Evolutionary conservation across 1,140 invertebrate species (phyloP).

Genomic region (Diachasmimorpha longicaudata): DNA sequence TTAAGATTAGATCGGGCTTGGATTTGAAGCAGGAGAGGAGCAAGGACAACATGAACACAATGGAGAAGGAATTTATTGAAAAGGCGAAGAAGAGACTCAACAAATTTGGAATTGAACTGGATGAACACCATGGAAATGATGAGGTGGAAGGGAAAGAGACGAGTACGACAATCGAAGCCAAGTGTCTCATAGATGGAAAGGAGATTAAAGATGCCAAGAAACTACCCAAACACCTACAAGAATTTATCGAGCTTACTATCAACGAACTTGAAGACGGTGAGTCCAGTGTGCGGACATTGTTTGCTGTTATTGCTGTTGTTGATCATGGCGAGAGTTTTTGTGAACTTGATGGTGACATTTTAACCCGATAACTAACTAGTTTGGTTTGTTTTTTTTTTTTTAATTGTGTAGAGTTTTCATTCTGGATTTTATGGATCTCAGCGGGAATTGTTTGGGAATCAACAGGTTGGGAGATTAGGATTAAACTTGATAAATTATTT

Average conservation of each 20-base stretch:
- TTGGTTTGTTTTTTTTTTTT: neutral
- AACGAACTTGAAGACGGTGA: slow-evolving; percentile 63
- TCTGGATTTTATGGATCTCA: neutral
- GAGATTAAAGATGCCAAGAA: slow-evolving; percentile 67
- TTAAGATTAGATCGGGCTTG: slow-evolving; percentile 69
- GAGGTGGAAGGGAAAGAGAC: neutral
- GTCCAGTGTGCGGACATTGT: slow-evolving; percentile 51
- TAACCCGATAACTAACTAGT: neutral
- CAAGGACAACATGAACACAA: slow-evolving; percentile 61
- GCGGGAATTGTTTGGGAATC: neutral
- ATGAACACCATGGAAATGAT: slow-evolving; percentile 37
- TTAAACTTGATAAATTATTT: neutral
- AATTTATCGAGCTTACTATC: slow-evolving; percentile 64
- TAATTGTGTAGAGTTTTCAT: neutral
- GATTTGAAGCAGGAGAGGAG: slow-evolving; percentile 39
- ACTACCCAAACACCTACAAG: slow-evolving; percentile 76
- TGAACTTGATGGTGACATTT: neutral
- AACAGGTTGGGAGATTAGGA: neutral
- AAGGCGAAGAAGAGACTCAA: slow-evolving; percentile 69
- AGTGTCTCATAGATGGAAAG: slow-evolving; percentile 68
- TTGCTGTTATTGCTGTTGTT: slow-evolving; percentile 39
- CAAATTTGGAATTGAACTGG: slow-evolving; percentile 67
- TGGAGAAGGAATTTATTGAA: slow-evolving; percentile 77
- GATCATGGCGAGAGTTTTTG: slow-evolving; percentile 25
- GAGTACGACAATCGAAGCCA: slow-evolving; percentile 46